These are phyloP conservation scores for Diadumene lineata DNA, from an alignment of 92 coral and sea anemone species.

Conservation along the genomic window DNA sequence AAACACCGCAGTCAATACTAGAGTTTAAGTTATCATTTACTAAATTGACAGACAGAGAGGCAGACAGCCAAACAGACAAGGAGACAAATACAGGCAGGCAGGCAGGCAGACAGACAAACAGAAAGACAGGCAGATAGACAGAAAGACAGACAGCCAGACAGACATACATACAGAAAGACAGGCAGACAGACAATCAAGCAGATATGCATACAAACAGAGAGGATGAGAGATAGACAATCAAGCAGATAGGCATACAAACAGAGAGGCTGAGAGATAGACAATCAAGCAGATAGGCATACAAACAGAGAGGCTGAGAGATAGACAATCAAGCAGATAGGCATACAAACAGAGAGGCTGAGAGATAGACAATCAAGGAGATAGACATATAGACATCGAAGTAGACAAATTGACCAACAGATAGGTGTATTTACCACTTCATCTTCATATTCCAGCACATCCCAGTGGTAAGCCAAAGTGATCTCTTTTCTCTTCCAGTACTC, in stretches of 20 bases:
- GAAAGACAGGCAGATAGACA: background rate
- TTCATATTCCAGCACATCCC: slow-evolving; percentile 98
- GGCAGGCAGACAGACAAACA: background rate
- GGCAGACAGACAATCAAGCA: too few species aligned
- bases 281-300: background rate
- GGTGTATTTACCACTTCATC: slow-evolving; percentile 86
- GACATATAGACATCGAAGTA: too few species aligned
- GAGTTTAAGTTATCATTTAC: too few species aligned
- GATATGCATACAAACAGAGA: background rate
- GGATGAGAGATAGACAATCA: background rate
- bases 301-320: too few species aligned
- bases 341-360: background rate
- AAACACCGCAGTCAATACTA: too few species aligned
- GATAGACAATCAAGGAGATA: background rate
- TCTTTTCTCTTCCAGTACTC: slow-evolving; percentile 97
- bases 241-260: background rate
- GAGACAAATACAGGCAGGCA: background rate
- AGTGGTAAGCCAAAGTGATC: slow-evolving; percentile 92
- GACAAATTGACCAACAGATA: too few species aligned
- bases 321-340: background rate
- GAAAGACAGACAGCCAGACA: background rate
- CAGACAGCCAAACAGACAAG: background rate
- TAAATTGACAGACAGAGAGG: too few species aligned
- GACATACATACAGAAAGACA: too few species aligned
- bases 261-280: background rate